These are phyloP conservation scores for Agriopis aurantiaria DNA, from an alignment of 2,888 invertebrate genomes.

Conservation along the genomic window DNA sequence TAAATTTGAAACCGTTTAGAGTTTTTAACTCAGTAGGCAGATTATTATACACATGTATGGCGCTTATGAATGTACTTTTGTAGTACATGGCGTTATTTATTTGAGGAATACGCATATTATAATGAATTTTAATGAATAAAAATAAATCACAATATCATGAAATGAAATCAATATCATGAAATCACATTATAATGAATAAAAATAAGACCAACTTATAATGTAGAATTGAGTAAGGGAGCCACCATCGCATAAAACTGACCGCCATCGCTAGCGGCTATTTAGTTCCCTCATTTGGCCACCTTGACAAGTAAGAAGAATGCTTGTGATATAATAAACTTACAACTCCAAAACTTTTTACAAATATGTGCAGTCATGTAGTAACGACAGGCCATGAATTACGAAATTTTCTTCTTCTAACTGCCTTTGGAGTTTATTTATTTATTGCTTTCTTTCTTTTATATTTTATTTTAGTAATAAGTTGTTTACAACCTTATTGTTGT, in stretches of 20 bases:
- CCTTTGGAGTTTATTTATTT: neutral
- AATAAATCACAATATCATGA: no score
- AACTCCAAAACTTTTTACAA: conserved; percentile 26
- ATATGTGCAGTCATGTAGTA: conserved; percentile 23
- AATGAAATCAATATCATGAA: no score
- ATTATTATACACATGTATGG: no score
- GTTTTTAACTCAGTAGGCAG: no score
- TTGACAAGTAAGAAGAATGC: neutral
- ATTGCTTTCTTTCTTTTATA: neutral
- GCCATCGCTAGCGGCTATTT: neutral
- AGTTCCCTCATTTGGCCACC: neutral
- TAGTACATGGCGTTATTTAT: no score
- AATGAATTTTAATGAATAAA: no score
- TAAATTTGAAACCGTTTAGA: no score
- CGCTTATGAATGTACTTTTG: no score
- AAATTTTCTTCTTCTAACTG: conserved; percentile 20
- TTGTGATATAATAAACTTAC: conserved; percentile 32
- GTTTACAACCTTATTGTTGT: no score
- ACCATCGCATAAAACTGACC: neutral
- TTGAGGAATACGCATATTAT: no score
- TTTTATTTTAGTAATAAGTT: neutral
- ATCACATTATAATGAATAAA: no score
- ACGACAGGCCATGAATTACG: conserved; percentile 17
- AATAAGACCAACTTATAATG: conserved; percentile 2
- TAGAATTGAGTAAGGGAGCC: neutral